Evolutionary conservation across 1,140 invertebrate species (phyloP), one percentile per base, ranked within the genome.

Genomic region (Drosophila setifemur): DNA sequence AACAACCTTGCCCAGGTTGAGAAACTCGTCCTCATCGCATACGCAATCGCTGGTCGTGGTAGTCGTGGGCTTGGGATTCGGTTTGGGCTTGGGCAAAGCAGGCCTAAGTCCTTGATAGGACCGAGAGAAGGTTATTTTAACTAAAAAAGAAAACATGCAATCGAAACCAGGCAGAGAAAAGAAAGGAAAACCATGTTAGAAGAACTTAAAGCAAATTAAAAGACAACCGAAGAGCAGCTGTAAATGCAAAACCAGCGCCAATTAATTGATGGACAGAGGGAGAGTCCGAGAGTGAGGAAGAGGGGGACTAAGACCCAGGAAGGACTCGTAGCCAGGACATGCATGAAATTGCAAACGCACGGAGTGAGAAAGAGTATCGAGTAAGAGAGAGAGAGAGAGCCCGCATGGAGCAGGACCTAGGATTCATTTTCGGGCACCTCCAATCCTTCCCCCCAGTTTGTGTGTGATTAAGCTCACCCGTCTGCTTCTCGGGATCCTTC

Each of bases 401-500:
- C 16, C 50, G 40, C 9, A 53, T 23, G 23, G 52, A 43, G 37
- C 57, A 31, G 31, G 61, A 53, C 60, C 60, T 35, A 31, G 25
- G 35, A 33, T 39, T 58, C 43, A 31, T 21, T 63, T 53, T 43
- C 31, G 39, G 33, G 0, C 18, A 6, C 31, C 7, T 55, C 21
- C n/a, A n/a, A n/a, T n/a, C n/a, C 31, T 16, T 25, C 42, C 3
- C 2, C 3, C 37, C 37, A 4, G 4, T 23, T 42, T 4, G 21
- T 23, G 23, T 50, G 54, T 61, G 33, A 47, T 29, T 31, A 52
- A 39, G 71, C 91, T 93, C 91, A 95, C 95, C 94, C 83, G 94
- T 95, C 73, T 95, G 93, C 90, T 95, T 95, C 81, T 96, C 95
- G 9, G 95, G 95, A 58, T 94, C 93, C 88, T 95, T 95, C 4